Conservation (phyloP, 2,797 vertebrate species). For the Gymnothorax reevesii region DNA sequence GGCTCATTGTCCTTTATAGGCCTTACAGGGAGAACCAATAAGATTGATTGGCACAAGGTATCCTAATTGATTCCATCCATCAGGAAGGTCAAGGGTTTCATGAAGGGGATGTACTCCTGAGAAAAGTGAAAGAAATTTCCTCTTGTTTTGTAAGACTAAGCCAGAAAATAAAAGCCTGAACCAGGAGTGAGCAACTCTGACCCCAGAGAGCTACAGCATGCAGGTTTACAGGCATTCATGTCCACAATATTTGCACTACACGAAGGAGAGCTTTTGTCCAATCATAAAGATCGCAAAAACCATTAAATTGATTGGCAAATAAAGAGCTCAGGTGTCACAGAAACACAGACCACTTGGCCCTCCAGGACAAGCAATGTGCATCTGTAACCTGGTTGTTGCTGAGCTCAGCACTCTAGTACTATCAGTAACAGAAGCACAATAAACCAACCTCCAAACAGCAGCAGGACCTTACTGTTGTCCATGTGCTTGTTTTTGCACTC, state of each 20-base stretch:
- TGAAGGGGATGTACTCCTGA: slow-evolving; percentile 11
- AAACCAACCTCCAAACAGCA: not conserved
- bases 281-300: not conserved
- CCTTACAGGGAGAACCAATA: slow-evolving; percentile 21
- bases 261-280: not conserved
- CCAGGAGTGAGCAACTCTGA: not conserved
- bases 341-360: not conserved
- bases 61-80: slow-evolving; percentile 21
- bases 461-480: too few relatives aligned
- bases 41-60: slow-evolving; percentile 22
- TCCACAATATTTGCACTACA: not conserved
- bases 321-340: slow-evolving; percentile 14
- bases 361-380: not conserved
- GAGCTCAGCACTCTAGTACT: not conserved
- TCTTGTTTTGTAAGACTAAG: not conserved
- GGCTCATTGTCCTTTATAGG: slow-evolving; percentile 14
- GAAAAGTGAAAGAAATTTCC: slow-evolving; percentile 16
- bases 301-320: slow-evolving; percentile 15
- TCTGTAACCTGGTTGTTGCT: not conserved
- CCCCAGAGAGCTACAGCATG: not conserved
- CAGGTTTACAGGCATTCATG: not conserved
- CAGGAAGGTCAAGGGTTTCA: slow-evolving; percentile 16
- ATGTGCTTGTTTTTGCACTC: not conserved
- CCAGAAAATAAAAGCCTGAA: slow-evolving; percentile 11
- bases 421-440: not conserved